Percentiles rank a stretch among this genome's conserved stretches.
phyloP scores from a whole-genome alignment of 2,888 invertebrate species.

The Harpalus rubripes region DNA sequence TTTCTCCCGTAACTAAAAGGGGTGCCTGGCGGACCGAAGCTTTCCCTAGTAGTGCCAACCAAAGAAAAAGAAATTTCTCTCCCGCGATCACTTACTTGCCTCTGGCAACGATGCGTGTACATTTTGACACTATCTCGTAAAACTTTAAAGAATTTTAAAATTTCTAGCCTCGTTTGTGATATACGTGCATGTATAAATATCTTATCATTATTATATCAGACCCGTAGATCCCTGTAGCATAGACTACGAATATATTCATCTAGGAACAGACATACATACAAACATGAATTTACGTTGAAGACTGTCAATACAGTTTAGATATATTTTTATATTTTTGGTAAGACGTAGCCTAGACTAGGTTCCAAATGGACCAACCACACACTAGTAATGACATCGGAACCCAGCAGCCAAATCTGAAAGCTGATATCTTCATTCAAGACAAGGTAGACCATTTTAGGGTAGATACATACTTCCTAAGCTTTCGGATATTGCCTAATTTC shows the following conservation, averaged over 20 bases:
- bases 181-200: not conserved
- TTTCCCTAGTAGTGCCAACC: too few species aligned
- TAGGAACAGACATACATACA: constrained; percentile 45
- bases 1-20: too few species aligned
- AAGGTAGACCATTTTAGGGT: not conserved
- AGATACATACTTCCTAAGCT: constrained; percentile 43
- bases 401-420: constrained; percentile 46
- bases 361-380: constrained; percentile 62
- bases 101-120: too few species aligned
- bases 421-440: constrained; percentile 39
- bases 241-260: constrained; percentile 1
- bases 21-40: too few species aligned
- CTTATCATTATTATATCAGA: constrained; percentile 35
- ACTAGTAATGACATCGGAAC: constrained; percentile 39
- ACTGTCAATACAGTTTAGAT: constrained; percentile 61
- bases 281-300: constrained; percentile 62
- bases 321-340: constrained; percentile 66
- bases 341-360: constrained; percentile 60
- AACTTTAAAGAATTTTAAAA: too few species aligned
- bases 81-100: too few species aligned
- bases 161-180: constrained; percentile 13
- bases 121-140: too few species aligned
- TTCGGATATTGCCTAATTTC: constrained; percentile 48
- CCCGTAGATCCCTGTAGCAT: constrained; percentile 39
- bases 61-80: too few species aligned